Evolutionary conservation across 2,797 vertebrate genomes (phyloP).

Genomic region (Huso huso): DNA sequence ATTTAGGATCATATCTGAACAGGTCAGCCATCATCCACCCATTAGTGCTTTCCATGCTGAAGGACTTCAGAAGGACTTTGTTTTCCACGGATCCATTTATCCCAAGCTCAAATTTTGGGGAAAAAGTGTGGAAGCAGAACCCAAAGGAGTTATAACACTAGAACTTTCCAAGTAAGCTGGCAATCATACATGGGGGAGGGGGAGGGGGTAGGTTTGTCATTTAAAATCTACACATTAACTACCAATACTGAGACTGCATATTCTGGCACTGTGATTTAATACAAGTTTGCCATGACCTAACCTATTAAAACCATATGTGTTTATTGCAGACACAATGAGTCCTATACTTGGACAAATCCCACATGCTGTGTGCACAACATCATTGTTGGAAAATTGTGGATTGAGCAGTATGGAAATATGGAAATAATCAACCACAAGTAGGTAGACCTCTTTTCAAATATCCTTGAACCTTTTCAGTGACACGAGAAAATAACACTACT

Average conservation of each 20-base stretch:
- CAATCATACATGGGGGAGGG: too few species aligned
- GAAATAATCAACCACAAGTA: conserved; percentile 97
- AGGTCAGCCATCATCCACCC: conserved; percentile 96
- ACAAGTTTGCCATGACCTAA: neutral
- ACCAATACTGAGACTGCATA: too few species aligned
- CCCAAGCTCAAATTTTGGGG: conserved; percentile 98
- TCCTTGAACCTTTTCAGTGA: too few species aligned
- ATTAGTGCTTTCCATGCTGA: conserved; percentile 95
- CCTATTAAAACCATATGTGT: neutral
- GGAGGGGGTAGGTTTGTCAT: too few species aligned
- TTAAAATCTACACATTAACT: too few species aligned
- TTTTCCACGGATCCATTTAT: conserved; percentile 95
- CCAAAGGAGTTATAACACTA: conserved; percentile 88
- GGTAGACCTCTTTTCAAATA: conserved; percentile 20
- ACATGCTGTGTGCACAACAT: conserved; percentile 96
- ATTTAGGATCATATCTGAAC: conserved; percentile 90
- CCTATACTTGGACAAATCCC: conserved; percentile 96
- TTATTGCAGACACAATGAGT: conserved; percentile 75
- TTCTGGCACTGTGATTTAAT: too few species aligned
- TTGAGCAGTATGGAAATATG: conserved; percentile 92
- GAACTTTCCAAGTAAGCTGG: conserved; percentile 85
- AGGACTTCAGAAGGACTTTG: conserved; percentile 82
- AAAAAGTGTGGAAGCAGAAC: conserved; percentile 95
- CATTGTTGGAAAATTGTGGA: conserved; percentile 96
- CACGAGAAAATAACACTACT: too few species aligned